Evolutionary conservation across 2,797 vertebrate genomes (phyloP).

Genomic region (Chrysocyon brachyurus): DNA sequence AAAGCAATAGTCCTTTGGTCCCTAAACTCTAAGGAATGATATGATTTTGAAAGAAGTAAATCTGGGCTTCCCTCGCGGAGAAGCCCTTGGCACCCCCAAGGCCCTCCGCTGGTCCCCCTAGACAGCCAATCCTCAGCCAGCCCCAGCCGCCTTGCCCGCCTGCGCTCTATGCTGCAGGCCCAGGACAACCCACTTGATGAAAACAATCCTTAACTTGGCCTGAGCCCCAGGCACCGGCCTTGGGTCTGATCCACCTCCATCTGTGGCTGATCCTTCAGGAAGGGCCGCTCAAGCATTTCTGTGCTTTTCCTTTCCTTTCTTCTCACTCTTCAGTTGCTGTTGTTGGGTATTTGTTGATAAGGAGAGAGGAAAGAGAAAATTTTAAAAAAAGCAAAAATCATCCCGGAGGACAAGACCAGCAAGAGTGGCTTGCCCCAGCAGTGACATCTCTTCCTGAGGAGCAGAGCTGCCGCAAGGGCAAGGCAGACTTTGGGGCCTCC

Average conservation of each 20-base stretch:
- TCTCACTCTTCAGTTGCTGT: constrained; percentile 81
- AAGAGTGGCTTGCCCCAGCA: constrained; percentile 75
- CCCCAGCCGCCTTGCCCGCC: constrained; percentile 85
- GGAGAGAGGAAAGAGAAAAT: constrained; percentile 70
- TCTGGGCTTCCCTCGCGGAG: constrained; percentile 91
- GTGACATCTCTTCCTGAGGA: constrained; percentile 85
- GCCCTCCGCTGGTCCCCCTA: constrained; percentile 83
- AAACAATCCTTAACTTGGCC: constrained; percentile 78
- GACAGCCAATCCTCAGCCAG: constrained; percentile 79
- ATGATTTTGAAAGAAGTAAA: constrained; percentile 93
- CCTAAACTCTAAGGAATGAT: constrained; percentile 99
- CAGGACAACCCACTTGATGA: constrained; percentile 78
- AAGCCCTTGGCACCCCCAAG: constrained; percentile 87
- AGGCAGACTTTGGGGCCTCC: background rate
- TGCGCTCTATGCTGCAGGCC: background rate
- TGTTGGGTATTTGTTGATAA: constrained; percentile 66
- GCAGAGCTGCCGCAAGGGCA: constrained; percentile 86
- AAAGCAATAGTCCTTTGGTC: constrained; percentile 99
- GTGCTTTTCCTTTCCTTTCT: constrained; percentile 83
- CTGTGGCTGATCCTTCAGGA: constrained; percentile 82
- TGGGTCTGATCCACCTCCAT: constrained; percentile 87
- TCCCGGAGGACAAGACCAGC: constrained; percentile 70
- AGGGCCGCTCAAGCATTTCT: constrained; percentile 76
- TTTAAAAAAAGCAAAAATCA: constrained; percentile 78
- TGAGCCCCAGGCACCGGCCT: constrained; percentile 93